These are phyloP conservation scores for Enteromius fasciolatus DNA, from an alignment of 2,797 vertebrate species.

Conservation along the genomic window DNA sequence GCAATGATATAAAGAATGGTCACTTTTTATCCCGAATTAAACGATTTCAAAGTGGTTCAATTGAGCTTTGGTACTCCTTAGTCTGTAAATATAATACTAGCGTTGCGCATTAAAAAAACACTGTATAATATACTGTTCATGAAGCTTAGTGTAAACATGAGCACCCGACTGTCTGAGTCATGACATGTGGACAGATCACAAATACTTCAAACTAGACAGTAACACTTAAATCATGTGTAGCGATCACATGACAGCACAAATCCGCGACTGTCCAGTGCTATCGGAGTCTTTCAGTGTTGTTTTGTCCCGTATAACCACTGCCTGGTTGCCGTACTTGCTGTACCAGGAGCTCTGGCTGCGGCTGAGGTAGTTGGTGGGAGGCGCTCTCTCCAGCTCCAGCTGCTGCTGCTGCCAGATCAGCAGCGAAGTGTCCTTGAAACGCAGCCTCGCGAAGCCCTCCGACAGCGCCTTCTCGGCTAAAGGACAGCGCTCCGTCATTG, in stretches of 20 bases:
- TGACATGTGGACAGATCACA: not conserved
- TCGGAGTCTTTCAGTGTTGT: constrained; percentile 24
- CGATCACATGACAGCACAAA: constrained; percentile 75
- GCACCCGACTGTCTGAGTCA: not conserved
- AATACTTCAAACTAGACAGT: not conserved
- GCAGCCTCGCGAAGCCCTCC: constrained; percentile 65
- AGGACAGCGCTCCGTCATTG: constrained; percentile 52
- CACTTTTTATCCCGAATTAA: not conserved
- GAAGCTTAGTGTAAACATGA: not conserved
- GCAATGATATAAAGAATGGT: not conserved
- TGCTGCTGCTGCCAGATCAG: constrained; percentile 95
- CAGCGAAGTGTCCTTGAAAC: constrained; percentile 87
- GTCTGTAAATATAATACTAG: not conserved
- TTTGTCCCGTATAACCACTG: constrained; percentile 74
- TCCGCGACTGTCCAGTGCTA: constrained; percentile 63
- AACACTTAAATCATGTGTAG: not conserved
- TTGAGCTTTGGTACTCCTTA: not conserved
- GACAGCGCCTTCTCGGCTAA: constrained; percentile 59
- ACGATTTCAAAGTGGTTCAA: not conserved
- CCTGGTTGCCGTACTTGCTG: constrained; percentile 79
- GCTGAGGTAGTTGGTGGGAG: constrained; percentile 85
- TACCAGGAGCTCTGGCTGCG: constrained; percentile 90
- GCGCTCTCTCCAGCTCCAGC: constrained; percentile 73
- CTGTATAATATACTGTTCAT: not conserved
- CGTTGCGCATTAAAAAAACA: not conserved